These are phyloP conservation scores for Catocala fraxini DNA, from an alignment of 2,888 invertebrate genomes.

Conservation along the genomic window DNA sequence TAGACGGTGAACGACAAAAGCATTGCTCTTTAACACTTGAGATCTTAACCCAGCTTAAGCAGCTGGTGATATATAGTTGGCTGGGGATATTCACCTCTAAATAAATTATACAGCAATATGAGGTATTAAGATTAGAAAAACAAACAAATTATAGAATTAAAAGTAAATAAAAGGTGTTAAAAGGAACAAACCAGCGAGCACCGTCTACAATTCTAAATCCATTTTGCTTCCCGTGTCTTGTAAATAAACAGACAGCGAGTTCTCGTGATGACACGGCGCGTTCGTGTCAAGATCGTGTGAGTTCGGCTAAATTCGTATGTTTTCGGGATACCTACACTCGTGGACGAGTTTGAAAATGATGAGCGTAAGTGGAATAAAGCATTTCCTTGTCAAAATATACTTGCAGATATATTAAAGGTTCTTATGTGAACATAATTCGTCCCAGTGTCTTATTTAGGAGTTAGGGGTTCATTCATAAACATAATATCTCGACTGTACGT, in stretches of 20 bases:
- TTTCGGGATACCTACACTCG: conserved; percentile 28
- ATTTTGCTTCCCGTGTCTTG: conserved; percentile 55
- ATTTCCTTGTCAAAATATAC: conserved; percentile 11
- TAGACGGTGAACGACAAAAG: too few species aligned
- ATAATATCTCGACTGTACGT: too few species aligned
- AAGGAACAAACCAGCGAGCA: conserved; percentile 30
- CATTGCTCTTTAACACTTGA: too few species aligned
- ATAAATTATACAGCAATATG: too few species aligned
- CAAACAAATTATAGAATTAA: background rate
- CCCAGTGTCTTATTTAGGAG: too few species aligned
- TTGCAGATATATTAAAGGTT: background rate
- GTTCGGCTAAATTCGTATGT: conserved; percentile 43
- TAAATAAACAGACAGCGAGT: conserved; percentile 53
- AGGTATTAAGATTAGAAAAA: too few species aligned
- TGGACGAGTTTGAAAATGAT: conserved; percentile 26
- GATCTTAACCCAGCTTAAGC: too few species aligned
- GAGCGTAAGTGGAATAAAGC: conserved; percentile 23
- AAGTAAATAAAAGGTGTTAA: conserved; percentile 14
- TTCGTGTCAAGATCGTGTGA: conserved; percentile 49
- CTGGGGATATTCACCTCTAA: too few species aligned
- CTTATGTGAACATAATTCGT: background rate
- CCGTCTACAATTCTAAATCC: conserved; percentile 57
- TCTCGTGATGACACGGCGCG: conserved; percentile 49
- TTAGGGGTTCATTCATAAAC: too few species aligned
- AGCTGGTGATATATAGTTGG: too few species aligned